Base-by-base conservation (phyloP, 2,888 invertebrate species). In the Philhelius pedissequus region DNA sequence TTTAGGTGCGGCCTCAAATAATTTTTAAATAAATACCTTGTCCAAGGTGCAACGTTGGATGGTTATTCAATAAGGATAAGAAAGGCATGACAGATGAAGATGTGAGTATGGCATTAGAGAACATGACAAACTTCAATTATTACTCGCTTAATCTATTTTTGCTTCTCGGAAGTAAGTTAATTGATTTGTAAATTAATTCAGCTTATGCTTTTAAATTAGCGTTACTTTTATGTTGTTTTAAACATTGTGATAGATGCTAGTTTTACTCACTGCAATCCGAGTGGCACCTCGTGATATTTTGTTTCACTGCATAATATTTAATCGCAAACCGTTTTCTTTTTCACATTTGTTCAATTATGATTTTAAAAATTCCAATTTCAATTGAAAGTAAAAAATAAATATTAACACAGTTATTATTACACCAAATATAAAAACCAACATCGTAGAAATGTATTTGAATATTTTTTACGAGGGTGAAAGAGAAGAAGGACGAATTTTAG, bases 401-500 rank as follows among this genome's bases (percentile, higher is more conserved):
- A 82, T 82, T 9, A 82, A 30, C 9, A 82, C 38, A 1, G 78
- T 40, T 11, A 82, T 62, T n/a, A 82, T 25, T n/a, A 73, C 77
- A 56, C 77, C 77, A 22, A 78, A 38, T 30, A 82, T 40, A 56
- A 70, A 40, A 20, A 78, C 77, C 9, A 82, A 35, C 82, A 82
- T 82, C 68, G 38, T 40, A 7, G 8, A 15, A 40, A 40, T n/a
- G 2, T n/a, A 6, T n/a, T n/a, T 7, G 8, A 15, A 15, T 40
- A 0, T 3, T 15, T 6, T 40, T 15, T 7, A 15, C 2, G 15
- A 40, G 7, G 3, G 0, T 38, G 6, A 13, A n/a, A 56, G 3
- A 32, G 18, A 32, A 13, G 52, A 20, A 30, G 11, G n/a, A 15
- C 30, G 11, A 18, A 7, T 50, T 25, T 50, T 15, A 7, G 18